Evolutionary conservation across 1,140 invertebrate genomes (phyloP), one percentile per base, ranked within the genome.

Genomic region (Lasioglossum baleicum): DNA sequence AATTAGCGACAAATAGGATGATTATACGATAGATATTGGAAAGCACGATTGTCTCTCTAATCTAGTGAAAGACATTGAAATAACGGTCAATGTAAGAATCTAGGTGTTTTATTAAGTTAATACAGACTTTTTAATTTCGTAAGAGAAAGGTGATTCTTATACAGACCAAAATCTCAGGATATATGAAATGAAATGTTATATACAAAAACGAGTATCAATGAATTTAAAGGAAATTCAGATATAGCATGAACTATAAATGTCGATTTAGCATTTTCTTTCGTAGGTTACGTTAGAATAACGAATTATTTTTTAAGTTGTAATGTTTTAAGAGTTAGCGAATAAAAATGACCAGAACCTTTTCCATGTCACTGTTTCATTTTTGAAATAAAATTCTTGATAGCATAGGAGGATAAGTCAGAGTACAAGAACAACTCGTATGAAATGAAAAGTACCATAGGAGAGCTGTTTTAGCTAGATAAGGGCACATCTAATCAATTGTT

Each of bases 261-360:
- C 77, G 80, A 74, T 87, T 48, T 83, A 87, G 84, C 86, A 90
- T 90, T 90, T 89, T 64, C 8, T 48, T 90, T 87, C 22, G 61
- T 87, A 90, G 86, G 88, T 88, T 89, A 84, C 79, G 44, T 75
- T 92, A 91, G 88, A 83, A 81, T 89, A 90, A 87, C 76, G 80
- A 79, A 88, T 83, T 92, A 89, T 88, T 84, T 74, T 88, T 90
- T 92, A 91, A 92, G 88, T 90, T 92, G 91, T 92, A 91, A 88
- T 92, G 83, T 87, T 89, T 88, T 90, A 90, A 92, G 88, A 90
- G 84, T 82, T 93, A 92, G 90, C 86, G 90, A 90, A 92, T 92
- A 91, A 92, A 92, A 90, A 85, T 88, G 84, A 91, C 88, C 80
- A 91, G 83, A 89, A 91, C 86, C 88, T 92, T 89, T 88, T 90